Evolutionary conservation across 2,888 invertebrate genomes (phyloP).

Genomic region (Pseudococcus jackbeardsleyi): DNA sequence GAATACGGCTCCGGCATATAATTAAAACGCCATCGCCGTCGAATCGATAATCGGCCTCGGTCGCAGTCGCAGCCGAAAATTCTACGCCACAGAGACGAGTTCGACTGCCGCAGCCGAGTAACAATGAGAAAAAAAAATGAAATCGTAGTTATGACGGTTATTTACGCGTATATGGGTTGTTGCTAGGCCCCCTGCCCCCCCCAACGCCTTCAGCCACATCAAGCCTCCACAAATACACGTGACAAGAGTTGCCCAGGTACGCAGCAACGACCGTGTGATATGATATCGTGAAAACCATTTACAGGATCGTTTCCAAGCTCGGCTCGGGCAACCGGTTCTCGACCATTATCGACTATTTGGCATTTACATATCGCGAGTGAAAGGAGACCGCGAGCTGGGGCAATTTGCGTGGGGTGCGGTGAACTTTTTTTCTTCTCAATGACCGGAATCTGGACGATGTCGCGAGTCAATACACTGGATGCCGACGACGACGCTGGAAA

Average conservation of each 20-base stretch:
- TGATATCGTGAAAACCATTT: background rate
- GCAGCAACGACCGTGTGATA: background rate
- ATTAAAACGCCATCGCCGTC: constrained; percentile 18
- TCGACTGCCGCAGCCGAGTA: background rate
- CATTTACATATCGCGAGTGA: background rate
- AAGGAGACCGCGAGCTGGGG: background rate
- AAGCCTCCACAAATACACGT: background rate
- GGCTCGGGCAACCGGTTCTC: background rate
- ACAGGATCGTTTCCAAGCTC: background rate
- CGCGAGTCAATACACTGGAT: background rate
- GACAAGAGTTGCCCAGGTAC: background rate
- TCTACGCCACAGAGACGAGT: background rate
- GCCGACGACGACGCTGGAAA: no score
- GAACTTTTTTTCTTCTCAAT: background rate
- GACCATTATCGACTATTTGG: background rate
- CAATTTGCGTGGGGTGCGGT: constrained; percentile 1
- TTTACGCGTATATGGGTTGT: constrained; percentile 47
- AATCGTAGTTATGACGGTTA: constrained; percentile 45
- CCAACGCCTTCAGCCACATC: background rate
- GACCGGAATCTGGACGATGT: background rate
- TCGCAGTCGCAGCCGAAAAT: no score
- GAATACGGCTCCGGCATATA: constrained; percentile 25
- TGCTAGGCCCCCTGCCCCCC: background rate
- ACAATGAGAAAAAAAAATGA: constrained; percentile 44
- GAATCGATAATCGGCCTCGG: constrained; percentile 6